Evolutionary conservation across 1,140 invertebrate species (phyloP), one percentile per base, ranked within the genome.

Genomic region (Atta cephalotes): DNA sequence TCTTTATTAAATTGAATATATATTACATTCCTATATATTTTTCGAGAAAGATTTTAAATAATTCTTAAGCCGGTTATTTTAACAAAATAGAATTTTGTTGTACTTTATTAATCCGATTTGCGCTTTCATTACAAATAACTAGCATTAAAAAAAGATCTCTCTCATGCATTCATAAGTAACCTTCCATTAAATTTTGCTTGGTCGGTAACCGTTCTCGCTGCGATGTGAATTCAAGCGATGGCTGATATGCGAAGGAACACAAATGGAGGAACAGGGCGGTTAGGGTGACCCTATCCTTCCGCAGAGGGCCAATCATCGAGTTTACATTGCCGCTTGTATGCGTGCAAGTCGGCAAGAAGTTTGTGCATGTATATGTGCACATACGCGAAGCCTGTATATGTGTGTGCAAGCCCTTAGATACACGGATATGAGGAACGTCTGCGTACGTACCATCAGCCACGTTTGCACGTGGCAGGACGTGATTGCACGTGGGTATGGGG

Each of bases 401-500:
- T 18, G 53, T 68, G 49, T 45, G 62, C 49, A 35, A 28, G 31
- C n/a, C 53, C 74, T 60, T 86, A 80, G 49, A 58, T 66, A 80
- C 25, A 86, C 76, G 49, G 9, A 68, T n/a, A 65, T 25, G 76
- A 81, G 49, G 25, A 49, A 68, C 72, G 62, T 68, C 16, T n/a
- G 25, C 31, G 12, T 76, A 65, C 60, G 85, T 82, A 63, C 45
- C 58, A 45, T 70, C 72, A 53, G 31, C 79, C 28, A 51, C 89
- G 89, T 90, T 90, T 90, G 87, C 89, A 90, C 85, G 80, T 84
- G 79, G 63, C 28, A 68, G 80, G 53, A 90, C 86, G 86, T 90
- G 89, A 90, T 90, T 90, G 89, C 79, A 88, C 76, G 74, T 62
- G 35, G 76, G 56, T 80, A 53, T 18, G 21, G 35, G 58, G 86